Conservation (phyloP, 2,888 invertebrate species). For the Dryobota labecula region DNA sequence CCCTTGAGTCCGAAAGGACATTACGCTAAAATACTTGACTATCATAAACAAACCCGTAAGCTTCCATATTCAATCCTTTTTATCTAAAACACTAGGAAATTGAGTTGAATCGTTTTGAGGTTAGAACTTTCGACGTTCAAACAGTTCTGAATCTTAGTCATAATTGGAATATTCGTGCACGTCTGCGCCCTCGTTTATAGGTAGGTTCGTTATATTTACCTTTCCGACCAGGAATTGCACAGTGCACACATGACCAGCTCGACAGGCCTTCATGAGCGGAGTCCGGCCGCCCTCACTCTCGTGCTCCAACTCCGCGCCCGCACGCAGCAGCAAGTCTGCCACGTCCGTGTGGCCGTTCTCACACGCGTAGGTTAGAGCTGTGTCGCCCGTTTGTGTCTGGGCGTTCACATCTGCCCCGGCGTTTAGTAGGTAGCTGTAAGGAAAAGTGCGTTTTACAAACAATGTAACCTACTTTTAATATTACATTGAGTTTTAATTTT, state of each 20-base stretch:
- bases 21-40: background rate
- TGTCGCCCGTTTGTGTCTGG: constrained; percentile 98
- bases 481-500: background rate
- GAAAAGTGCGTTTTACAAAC: background rate
- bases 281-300: constrained; percentile 99
- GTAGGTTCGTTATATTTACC: constrained; percentile 59
- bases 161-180: constrained; percentile 61
- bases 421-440: constrained; percentile 93
- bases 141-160: background rate
- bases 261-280: constrained; percentile 99
- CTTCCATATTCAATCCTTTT: background rate
- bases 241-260: constrained; percentile 98
- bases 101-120: background rate
- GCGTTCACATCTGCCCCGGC: constrained; percentile 97
- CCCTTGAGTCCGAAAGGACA: background rate
- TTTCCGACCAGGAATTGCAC: constrained; percentile 98
- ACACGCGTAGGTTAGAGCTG: constrained; percentile 99
- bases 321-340: constrained; percentile 97
- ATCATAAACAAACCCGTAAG: background rate
- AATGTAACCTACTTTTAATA: background rate
- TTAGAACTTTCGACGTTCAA: background rate
- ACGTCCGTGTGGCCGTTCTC: constrained; percentile 99
- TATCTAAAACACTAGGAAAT: background rate
- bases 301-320: constrained; percentile 98
- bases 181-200: constrained; percentile 77